Evolutionary conservation across 2,888 invertebrate species (phyloP).

Genomic region (Tetragonula carbonaria): DNA sequence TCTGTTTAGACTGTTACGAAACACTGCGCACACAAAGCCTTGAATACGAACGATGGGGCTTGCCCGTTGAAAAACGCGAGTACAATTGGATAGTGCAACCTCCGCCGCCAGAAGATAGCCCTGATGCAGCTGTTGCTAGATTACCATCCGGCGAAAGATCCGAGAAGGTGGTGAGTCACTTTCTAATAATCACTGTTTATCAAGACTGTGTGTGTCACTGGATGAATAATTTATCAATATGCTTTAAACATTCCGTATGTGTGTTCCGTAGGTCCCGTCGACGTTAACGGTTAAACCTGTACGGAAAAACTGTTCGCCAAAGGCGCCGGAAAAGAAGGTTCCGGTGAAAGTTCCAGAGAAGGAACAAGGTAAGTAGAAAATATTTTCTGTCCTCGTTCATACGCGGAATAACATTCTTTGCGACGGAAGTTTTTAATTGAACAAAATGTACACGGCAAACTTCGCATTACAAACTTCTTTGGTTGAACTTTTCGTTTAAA

Average conservation of each 20-base stretch:
- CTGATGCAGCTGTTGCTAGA: slow-evolving; percentile 92
- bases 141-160: slow-evolving; percentile 94
- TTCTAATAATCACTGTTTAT: neutral
- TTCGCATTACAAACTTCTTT: neutral
- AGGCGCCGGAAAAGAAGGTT: slow-evolving; percentile 85
- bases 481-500: neutral
- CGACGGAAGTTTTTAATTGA: neutral
- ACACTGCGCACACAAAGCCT: slow-evolving; percentile 95
- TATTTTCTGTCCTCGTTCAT: neutral
- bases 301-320: slow-evolving; percentile 88
- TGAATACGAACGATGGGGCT: slow-evolving; percentile 95
- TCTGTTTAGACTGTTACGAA: slow-evolving; percentile 97
- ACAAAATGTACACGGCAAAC: neutral
- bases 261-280: slow-evolving; percentile 84
- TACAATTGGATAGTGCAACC: slow-evolving; percentile 98
- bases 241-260: neutral
- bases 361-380: slow-evolving; percentile 79
- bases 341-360: slow-evolving; percentile 78
- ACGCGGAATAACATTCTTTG: neutral
- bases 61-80: slow-evolving; percentile 95
- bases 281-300: slow-evolving; percentile 86
- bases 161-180: slow-evolving; percentile 88
- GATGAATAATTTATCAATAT: neutral
- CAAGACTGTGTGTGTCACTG: too few species aligned
- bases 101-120: slow-evolving; percentile 95